Conservation (phyloP, 2,113 vertebrate species). For the Eubucco bourcierii region DNA sequence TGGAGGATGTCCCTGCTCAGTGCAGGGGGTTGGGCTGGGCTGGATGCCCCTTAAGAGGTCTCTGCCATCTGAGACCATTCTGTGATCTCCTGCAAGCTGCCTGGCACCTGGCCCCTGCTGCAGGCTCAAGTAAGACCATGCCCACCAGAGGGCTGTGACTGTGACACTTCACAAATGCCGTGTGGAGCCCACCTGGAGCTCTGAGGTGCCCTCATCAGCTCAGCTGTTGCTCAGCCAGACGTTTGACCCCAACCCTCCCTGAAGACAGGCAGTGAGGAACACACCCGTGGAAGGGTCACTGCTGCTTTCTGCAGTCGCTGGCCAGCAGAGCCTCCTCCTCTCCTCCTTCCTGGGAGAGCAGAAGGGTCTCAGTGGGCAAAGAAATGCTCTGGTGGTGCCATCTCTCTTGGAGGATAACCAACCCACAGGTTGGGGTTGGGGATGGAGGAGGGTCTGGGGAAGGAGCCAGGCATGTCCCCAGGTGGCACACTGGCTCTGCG, state of each 20-base stretch:
- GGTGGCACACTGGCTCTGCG: neutral
- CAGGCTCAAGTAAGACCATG: neutral
- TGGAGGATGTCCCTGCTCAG: no score
- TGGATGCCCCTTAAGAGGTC: no score
- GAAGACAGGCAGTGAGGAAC: neutral
- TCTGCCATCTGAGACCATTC: no score
- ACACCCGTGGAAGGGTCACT: no score
- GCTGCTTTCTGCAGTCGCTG: neutral
- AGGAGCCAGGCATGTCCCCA: neutral
- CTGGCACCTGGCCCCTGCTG: neutral
- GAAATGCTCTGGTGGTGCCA: neutral
- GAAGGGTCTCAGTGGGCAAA: neutral
- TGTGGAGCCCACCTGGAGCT: neutral
- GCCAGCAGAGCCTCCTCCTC: neutral
- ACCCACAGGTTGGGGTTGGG: neutral
- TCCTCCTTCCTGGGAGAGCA: neutral
- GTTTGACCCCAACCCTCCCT: neutral
- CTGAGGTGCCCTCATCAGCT: neutral
- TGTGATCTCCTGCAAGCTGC: neutral
- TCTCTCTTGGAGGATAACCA: neutral
- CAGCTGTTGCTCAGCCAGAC: neutral
- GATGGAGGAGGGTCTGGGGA: neutral
- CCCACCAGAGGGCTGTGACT: no score
- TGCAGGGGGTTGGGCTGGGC: no score
- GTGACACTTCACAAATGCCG: neutral